These are phyloP conservation scores for Ochropleura plecta DNA, from an alignment of 2,888 invertebrate species.

Conservation along the genomic window DNA sequence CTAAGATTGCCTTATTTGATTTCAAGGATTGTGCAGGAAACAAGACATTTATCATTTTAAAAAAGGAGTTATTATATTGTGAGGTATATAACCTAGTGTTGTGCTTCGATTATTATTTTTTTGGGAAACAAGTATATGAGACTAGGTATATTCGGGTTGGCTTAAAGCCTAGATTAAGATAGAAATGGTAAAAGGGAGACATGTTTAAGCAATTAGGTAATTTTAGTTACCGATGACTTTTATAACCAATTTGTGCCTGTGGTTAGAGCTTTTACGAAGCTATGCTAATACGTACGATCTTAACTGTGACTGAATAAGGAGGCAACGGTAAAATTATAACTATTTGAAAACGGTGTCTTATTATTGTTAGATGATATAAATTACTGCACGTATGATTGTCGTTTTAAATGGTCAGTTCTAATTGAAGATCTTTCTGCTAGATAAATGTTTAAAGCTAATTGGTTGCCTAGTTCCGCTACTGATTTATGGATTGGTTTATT, in stretches of 20 bases:
- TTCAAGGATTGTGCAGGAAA: conserved; percentile 52
- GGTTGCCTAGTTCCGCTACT: conserved; percentile 34
- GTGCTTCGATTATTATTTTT: background rate
- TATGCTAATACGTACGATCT: background rate
- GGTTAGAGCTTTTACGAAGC: conserved; percentile 10
- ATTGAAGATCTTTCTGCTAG: conserved; percentile 39
- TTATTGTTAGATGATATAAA: conserved; percentile 33
- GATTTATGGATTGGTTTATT: conserved; percentile 48
- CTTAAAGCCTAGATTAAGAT: background rate
- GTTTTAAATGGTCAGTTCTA: conserved; percentile 25
- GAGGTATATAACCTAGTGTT: background rate
- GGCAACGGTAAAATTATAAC: conserved; percentile 12
- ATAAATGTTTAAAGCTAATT: conserved; percentile 51
- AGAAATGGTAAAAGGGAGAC: background rate
- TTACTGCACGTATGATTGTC: conserved; percentile 19
- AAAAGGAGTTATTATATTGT: background rate
- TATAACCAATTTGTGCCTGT: background rate
- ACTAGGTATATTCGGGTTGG: too few species aligned
- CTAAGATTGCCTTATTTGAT: conserved; percentile 51
- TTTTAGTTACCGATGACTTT: background rate
- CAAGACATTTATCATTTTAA: conserved; percentile 43
- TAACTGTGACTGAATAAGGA: conserved; percentile 3
- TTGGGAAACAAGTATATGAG: background rate
- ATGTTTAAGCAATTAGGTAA: background rate
- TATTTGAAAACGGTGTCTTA: conserved; percentile 40